Percentiles rank a stretch among this genome's conserved stretches.
Evolutionary conservation across 2,888 invertebrate species (phyloP).

Genomic region (Ypsolopha scabrella): DNA sequence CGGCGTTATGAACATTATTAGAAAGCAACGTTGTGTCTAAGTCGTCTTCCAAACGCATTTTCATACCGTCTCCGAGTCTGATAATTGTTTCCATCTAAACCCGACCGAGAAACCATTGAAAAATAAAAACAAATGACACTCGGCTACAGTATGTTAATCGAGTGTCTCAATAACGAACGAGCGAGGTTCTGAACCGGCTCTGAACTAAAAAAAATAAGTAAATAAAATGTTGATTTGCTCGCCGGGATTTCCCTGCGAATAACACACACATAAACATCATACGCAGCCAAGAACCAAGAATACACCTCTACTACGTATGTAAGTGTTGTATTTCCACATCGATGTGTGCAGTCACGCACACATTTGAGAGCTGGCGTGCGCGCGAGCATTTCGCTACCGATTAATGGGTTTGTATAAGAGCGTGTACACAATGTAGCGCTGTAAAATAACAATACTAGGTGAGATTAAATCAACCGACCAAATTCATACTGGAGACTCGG

Average conservation of each 20-base stretch:
- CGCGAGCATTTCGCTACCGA: not conserved
- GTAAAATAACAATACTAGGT: no score
- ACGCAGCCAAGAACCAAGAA: conserved; percentile 6
- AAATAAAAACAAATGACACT: no score
- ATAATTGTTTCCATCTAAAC: no score
- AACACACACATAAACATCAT: conserved; percentile 12
- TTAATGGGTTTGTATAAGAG: not conserved
- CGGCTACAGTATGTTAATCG: not conserved
- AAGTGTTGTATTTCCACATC: not conserved
- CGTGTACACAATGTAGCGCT: not conserved
- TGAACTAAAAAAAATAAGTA: not conserved
- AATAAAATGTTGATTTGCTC: conserved; percentile 21
- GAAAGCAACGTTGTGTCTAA: no score
- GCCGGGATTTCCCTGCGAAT: conserved; percentile 47
- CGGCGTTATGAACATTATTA: no score
- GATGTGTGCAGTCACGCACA: not conserved
- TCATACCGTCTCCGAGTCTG: no score
- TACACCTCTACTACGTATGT: not conserved
- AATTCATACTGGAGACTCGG: no score
- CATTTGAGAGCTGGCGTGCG: not conserved
- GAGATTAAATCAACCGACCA: no score
- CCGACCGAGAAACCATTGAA: no score
- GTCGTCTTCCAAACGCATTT: no score
- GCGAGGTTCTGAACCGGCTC: not conserved
- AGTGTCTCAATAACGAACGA: not conserved